Conservation (phyloP, 1,140 invertebrate genomes). For the Neodiprion lecontei region DNA sequence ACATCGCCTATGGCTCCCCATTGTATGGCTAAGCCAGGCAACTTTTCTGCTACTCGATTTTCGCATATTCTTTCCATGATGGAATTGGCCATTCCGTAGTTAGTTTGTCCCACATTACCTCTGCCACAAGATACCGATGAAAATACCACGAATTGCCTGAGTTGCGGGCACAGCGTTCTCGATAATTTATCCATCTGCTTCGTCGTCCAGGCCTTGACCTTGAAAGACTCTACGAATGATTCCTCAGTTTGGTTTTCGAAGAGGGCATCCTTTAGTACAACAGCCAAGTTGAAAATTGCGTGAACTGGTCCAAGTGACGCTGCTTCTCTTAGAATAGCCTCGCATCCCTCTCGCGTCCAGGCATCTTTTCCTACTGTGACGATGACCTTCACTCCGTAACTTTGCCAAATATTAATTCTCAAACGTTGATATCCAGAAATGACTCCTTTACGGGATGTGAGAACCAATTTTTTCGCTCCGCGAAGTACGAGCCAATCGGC, state of each 20-base stretch:
- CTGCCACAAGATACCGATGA: conserved; percentile 79
- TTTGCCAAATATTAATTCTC: conserved; percentile 62
- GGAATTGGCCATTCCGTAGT: conserved; percentile 74
- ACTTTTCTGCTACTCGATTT: conserved; percentile 53
- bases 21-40: conserved; percentile 66
- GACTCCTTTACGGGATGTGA: conserved; percentile 75
- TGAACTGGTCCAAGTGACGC: conserved; percentile 69
- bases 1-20: conserved; percentile 69
- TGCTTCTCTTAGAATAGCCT: conserved; percentile 67
- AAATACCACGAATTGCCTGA: conserved; percentile 71
- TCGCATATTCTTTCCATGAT: conserved; percentile 69
- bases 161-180: conserved; percentile 60
- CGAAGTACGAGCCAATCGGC: conserved; percentile 78
- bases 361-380: conserved; percentile 60
- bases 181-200: conserved; percentile 60
- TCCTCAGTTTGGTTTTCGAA: conserved; percentile 63
- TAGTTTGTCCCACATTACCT: conserved; percentile 80
- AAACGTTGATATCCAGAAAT: conserved; percentile 73
- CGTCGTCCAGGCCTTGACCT: conserved; percentile 62
- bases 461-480: conserved; percentile 71
- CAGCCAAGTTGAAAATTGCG: conserved; percentile 82
- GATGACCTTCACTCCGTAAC: conserved; percentile 62
- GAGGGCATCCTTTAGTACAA: conserved; percentile 64
- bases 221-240: conserved; percentile 57
- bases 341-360: conserved; percentile 58